These are phyloP conservation scores for Gari tellinella DNA, from an alignment of 2,888 invertebrate species.

Conservation along the genomic window DNA sequence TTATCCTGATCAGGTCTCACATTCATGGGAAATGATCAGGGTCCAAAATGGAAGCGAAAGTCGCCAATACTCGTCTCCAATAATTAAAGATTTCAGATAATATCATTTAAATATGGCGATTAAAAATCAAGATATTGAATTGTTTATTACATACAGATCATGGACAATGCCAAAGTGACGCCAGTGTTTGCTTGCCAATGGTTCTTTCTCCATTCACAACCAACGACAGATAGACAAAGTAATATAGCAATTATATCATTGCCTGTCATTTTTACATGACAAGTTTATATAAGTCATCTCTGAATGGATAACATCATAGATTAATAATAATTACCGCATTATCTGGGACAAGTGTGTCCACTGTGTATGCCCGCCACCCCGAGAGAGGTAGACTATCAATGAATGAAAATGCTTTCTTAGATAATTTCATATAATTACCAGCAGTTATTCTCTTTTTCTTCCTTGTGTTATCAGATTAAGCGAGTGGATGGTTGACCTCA, in stretches of 20 bases:
- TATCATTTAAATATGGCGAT: too few species aligned
- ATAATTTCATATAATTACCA: constrained; percentile 5
- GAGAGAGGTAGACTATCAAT: neutral
- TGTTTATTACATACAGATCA: constrained; percentile 1
- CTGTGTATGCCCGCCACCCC: too few species aligned
- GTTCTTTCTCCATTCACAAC: neutral
- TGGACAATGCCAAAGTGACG: neutral
- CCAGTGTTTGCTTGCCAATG: neutral
- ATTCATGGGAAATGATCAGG: too few species aligned
- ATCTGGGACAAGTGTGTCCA: neutral
- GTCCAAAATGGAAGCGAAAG: too few species aligned
- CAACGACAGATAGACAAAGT: neutral
- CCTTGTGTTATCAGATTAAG: too few species aligned
- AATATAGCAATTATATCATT: constrained; percentile 4
- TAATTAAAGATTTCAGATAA: too few species aligned
- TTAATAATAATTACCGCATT: constrained; percentile 7
- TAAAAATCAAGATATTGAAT: too few species aligned
- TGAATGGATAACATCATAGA: neutral
- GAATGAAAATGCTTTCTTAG: constrained; percentile 2
- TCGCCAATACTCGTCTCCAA: too few species aligned
- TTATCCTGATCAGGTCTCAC: too few species aligned
- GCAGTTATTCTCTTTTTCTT: neutral
- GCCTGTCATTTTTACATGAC: constrained; percentile 6
- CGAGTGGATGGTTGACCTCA: too few species aligned
- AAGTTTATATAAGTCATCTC: constrained; percentile 3